Percentiles rank a stretch among this genome's conserved stretches.
These are phyloP conservation scores for Eupeodes latifasciatus DNA, from an alignment of 2,888 invertebrate genomes.

Conservation along the genomic window DNA sequence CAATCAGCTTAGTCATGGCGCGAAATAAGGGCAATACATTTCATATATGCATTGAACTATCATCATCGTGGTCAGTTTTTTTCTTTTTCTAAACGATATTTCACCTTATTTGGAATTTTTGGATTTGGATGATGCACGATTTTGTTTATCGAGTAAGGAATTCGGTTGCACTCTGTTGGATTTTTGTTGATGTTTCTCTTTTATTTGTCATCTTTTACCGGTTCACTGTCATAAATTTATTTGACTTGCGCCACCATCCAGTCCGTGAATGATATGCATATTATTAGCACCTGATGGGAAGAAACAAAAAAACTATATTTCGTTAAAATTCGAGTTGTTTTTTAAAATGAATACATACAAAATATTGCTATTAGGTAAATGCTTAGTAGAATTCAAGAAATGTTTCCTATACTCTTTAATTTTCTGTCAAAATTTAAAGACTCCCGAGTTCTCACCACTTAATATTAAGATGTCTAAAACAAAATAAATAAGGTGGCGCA, in stretches of 20 bases:
- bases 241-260: neutral
- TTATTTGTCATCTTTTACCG: constrained; percentile 11
- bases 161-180: neutral
- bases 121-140: constrained; percentile 11
- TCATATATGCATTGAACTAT: constrained; percentile 10
- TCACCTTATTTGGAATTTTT: constrained; percentile 37
- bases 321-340: too few relatives aligned
- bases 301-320: too few relatives aligned
- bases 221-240: neutral
- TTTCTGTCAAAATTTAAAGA: too few relatives aligned
- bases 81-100: neutral
- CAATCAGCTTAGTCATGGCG: constrained; percentile 62
- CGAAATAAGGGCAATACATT: constrained; percentile 65
- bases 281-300: too few relatives aligned
- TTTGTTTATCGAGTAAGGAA: neutral
- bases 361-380: too few relatives aligned
- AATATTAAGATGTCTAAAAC: too few relatives aligned
- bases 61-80: neutral
- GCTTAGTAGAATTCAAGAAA: too few relatives aligned
- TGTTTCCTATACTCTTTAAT: too few relatives aligned
- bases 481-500: too few relatives aligned
- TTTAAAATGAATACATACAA: too few relatives aligned
- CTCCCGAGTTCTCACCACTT: too few relatives aligned
- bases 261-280: neutral
- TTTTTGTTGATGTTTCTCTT: neutral